phyloP scores from a whole-genome alignment of 2,113 vertebrate species.

The Canis aureus region DNA sequence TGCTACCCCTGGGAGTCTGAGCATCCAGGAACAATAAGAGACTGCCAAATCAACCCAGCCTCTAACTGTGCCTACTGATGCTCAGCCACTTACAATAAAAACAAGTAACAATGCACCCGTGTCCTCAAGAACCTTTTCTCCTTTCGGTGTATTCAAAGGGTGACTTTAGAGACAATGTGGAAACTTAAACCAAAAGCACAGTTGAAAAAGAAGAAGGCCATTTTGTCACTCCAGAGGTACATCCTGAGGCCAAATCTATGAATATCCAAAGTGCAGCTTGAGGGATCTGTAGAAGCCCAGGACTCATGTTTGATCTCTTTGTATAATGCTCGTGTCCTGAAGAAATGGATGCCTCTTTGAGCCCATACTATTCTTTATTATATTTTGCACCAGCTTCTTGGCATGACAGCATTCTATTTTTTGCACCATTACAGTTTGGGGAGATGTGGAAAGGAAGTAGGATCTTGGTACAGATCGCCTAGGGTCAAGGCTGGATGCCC shows the following conservation, averaged over 20 bases:
- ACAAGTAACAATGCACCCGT: slow-evolving; percentile 48
- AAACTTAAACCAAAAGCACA: slow-evolving; percentile 29
- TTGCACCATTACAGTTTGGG: background rate
- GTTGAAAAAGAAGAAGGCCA: slow-evolving; percentile 17
- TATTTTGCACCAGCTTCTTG: background rate
- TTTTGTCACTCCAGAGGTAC: slow-evolving; percentile 51
- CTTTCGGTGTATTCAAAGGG: slow-evolving; percentile 32
- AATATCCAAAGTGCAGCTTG: background rate
- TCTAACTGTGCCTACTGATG: slow-evolving; percentile 52
- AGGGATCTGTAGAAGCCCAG: background rate
- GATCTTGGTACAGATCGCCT: background rate
- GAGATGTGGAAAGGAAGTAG: background rate
- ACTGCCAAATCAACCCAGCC: slow-evolving; percentile 72
- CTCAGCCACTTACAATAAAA: slow-evolving; percentile 46
- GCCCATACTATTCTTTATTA: background rate
- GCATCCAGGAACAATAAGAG: slow-evolving; percentile 62
- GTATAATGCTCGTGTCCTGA: background rate
- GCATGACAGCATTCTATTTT: background rate
- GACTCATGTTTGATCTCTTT: background rate
- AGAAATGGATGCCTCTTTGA: background rate
- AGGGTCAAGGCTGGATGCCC: background rate
- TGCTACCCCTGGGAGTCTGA: slow-evolving; percentile 51
- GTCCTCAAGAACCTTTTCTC: slow-evolving; percentile 63
- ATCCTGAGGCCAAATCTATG: slow-evolving; percentile 55
- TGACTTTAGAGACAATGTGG: slow-evolving; percentile 39